Evolutionary conservation across 2,888 invertebrate genomes (phyloP), one percentile per base, ranked within the genome.

Genomic region (Pollenia amentaria): DNA sequence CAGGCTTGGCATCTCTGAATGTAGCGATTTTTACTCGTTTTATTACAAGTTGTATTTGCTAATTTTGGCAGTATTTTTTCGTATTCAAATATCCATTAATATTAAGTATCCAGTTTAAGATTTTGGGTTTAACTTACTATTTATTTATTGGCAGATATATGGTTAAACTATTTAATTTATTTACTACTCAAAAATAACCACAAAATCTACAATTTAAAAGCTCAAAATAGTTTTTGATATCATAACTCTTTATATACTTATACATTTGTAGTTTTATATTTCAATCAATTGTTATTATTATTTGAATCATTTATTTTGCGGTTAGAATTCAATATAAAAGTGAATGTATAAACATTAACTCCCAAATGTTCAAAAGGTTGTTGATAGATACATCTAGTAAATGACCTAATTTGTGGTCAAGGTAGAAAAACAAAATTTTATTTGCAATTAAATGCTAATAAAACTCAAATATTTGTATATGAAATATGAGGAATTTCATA

Each of bases 361-460:
- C 16, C 16, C 62, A 40, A 62, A 62, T 62, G 62, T 16, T 29
- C 0, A 10, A 62, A 62, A 8, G n/a, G n/a, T 40, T 46, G 46
- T 21, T 65, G 46, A 65, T 46, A 14, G 46, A 65, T 46, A 14
- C 21, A 65, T 21, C 65, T 46, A 46, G 65, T 46, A 65, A 65
- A 65, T 65, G 65, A 65, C 65, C 65, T 65, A 65, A 65, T 65
- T 65, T 65, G 29, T 65, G 65, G 65, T 65, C 21, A 65, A 65
- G n/a, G 29, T 65, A 65, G 65, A 29, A 18, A 65, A 65, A 65
- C 40, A 9, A 62, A 8, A 38, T 1, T 40, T 38, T 38, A 40
- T 40, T 62, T 62, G 9, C 62, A 16, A 62, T 62, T 62, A 38
- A 62, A 62, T 62, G 40, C 62, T 40, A 62, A 62, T 62, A 40